These are phyloP conservation scores for Tragulus kanchil DNA, from an alignment of 2,113 vertebrate genomes.

Conservation along the genomic window DNA sequence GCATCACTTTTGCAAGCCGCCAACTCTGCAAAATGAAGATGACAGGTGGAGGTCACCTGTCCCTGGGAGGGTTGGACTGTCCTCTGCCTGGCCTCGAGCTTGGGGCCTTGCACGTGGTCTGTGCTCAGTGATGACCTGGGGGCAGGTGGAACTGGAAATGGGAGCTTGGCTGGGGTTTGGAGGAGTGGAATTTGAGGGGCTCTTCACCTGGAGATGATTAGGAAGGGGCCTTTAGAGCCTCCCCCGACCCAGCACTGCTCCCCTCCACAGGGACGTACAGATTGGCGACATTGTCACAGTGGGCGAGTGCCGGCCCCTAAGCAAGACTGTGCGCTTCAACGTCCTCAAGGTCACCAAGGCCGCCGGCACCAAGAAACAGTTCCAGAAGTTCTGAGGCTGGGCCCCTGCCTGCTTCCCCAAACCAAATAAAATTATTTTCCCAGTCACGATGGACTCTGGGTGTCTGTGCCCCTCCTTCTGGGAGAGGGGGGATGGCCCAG, in stretches of 20 bases:
- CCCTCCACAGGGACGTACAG: slow-evolving; percentile 91
- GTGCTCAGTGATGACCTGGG: fast-evolving
- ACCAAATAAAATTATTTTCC: slow-evolving; percentile 74
- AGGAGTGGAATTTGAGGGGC: background rate
- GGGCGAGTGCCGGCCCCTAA: slow-evolving; percentile 96
- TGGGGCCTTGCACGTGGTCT: fast-evolving
- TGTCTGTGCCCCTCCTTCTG: background rate
- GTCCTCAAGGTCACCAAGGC: slow-evolving; percentile 98
- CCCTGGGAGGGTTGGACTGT: slow-evolving; percentile 12
- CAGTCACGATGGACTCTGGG: background rate
- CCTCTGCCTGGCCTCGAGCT: fast-evolving
- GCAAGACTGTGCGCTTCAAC: slow-evolving; percentile 96
- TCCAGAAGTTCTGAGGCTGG: slow-evolving; percentile 79
- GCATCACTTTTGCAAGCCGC: background rate
- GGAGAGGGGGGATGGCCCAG: background rate
- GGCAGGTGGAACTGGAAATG: too few relatives aligned
- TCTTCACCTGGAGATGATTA: fast-evolving
- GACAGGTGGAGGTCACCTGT: background rate
- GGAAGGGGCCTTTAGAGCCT: too few relatives aligned
- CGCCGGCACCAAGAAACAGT: slow-evolving; percentile 94
- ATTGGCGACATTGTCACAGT: slow-evolving; percentile 95
- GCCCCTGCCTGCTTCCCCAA: fast-evolving
- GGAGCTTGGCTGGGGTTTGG: background rate
- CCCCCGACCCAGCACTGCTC: fast-evolving
- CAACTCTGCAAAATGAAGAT: background rate